Evolutionary conservation across 2,113 vertebrate species (phyloP).

Genomic region (Paradoxurus hermaphroditus): DNA sequence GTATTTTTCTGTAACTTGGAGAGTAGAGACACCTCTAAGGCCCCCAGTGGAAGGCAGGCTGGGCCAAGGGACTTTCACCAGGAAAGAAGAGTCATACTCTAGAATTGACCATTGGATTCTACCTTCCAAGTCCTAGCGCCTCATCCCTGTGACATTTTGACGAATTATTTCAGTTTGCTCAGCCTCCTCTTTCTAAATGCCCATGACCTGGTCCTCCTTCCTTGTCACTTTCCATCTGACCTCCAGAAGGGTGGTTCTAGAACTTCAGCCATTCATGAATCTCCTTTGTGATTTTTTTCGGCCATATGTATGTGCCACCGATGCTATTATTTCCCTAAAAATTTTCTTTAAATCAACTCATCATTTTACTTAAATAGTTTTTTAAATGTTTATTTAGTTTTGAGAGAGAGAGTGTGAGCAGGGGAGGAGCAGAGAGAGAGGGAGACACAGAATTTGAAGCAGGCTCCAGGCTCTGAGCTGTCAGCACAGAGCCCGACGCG

Average conservation of each 20-base stretch:
- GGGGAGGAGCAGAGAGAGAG: no score
- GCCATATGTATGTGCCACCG: background rate
- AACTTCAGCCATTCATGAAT: background rate
- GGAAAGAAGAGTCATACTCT: background rate
- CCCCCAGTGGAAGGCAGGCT: background rate
- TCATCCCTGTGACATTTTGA: background rate
- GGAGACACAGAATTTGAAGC: no score
- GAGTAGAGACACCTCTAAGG: background rate
- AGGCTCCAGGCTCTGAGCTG: no score
- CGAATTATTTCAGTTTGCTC: background rate
- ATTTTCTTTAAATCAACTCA: background rate
- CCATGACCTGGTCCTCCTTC: no score
- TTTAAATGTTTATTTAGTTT: no score
- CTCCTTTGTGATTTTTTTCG: background rate
- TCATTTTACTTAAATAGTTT: background rate
- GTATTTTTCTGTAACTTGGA: background rate
- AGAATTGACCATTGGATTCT: background rate
- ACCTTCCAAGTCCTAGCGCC: background rate
- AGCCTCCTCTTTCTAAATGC: background rate
- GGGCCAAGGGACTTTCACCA: background rate
- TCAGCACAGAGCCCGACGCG: no score
- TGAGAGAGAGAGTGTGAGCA: no score
- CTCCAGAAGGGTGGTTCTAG: background rate
- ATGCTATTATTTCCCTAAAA: background rate
- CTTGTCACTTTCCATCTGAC: background rate